phyloP scores from a whole-genome alignment of 2,888 invertebrate species.

The Cantharis lateralis region DNA sequence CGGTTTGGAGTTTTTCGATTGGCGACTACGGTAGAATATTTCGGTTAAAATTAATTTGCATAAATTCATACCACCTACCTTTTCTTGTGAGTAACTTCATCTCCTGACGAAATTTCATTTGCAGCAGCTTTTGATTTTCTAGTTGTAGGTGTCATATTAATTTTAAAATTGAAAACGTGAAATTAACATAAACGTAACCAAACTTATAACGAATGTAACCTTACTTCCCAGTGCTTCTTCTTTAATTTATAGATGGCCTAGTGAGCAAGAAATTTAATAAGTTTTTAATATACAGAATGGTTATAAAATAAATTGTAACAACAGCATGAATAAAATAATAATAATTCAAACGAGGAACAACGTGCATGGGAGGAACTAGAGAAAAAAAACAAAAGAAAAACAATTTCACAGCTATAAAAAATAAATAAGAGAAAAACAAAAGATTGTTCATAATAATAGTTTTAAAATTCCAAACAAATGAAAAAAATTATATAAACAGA shows the following conservation, averaged over 20 bases:
- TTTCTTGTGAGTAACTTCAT: not conserved
- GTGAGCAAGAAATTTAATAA: too few relatives aligned
- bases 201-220: not conserved
- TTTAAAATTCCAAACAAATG: too few relatives aligned
- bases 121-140: not conserved
- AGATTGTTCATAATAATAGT: too few relatives aligned
- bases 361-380: too few relatives aligned
- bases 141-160: not conserved
- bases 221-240: not conserved
- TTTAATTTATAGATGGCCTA: not conserved
- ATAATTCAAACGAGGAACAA: too few relatives aligned
- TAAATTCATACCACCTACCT: not conserved
- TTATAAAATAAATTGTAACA: too few relatives aligned
- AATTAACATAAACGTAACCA: not conserved
- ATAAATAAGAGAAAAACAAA: too few relatives aligned
- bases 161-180: not conserved
- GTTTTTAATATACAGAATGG: not conserved
- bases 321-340: too few relatives aligned
- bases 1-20: not conserved
- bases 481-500: too few relatives aligned
- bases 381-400: too few relatives aligned
- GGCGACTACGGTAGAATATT: not conserved
- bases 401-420: too few relatives aligned
- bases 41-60: not conserved
- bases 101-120: not conserved